Evolutionary conservation across 2,113 vertebrate genomes (phyloP).

Genomic region (Barnardius zonarius): DNA sequence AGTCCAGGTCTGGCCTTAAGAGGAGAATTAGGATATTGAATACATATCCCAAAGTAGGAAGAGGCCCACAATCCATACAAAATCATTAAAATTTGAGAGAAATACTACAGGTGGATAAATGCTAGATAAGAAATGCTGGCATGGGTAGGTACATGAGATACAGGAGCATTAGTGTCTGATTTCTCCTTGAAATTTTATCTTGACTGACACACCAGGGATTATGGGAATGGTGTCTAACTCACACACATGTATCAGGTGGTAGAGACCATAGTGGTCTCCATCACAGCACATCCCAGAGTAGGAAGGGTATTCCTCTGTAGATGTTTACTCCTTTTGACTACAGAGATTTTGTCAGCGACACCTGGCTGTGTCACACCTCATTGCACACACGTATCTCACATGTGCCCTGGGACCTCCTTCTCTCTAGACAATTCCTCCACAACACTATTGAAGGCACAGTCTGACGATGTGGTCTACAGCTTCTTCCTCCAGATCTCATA

Average conservation of each 20-base stretch:
- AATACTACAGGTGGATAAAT: not conserved
- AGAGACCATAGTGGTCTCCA: not conserved
- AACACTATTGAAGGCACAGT: rapidly evolving
- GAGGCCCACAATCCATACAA: not conserved
- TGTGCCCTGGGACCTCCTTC: not conserved
- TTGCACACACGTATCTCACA: not conserved
- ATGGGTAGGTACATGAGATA: not conserved
- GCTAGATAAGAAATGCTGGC: not conserved
- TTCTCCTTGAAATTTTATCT: not conserved
- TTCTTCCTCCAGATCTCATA: not conserved
- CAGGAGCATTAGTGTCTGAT: not conserved
- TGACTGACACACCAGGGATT: not conserved
- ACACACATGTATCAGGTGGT: rapidly evolving
- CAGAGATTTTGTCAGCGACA: not conserved
- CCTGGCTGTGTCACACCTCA: not conserved
- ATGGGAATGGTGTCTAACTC: not conserved
- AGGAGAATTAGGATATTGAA: not conserved
- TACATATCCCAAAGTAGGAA: not conserved
- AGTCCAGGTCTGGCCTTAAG: not conserved
- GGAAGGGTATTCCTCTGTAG: not conserved
- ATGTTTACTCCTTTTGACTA: not conserved
- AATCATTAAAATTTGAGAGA: not conserved
- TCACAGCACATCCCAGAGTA: not conserved
- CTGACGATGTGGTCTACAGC: not conserved
- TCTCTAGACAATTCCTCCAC: not conserved